These are phyloP conservation scores for Atta cephalotes DNA, from an alignment of 1,140 invertebrate genomes.

Conservation along the genomic window DNA sequence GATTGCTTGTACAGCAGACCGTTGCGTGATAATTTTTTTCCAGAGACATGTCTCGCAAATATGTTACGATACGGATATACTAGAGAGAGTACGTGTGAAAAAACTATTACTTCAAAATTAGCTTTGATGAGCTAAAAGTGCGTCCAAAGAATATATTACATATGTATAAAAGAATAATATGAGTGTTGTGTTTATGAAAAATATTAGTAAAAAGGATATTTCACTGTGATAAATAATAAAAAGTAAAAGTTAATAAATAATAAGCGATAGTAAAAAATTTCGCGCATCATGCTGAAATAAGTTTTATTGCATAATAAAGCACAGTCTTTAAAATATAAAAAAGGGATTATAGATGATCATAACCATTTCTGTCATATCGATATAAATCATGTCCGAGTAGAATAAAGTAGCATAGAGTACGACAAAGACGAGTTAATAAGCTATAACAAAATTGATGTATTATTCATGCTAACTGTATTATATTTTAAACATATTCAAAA, in stretches of 20 bases:
- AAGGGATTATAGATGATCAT: not conserved
- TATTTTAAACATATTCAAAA: not conserved
- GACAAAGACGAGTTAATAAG: conserved; percentile 5
- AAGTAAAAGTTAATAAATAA: not conserved
- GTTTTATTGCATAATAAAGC: conserved; percentile 8
- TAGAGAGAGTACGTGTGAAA: not conserved
- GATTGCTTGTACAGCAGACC: not conserved
- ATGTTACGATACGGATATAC: not conserved
- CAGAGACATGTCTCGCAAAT: not conserved
- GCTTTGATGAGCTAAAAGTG: not conserved
- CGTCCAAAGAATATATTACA: not conserved
- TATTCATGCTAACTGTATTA: not conserved
- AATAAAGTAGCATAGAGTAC: conserved; percentile 21
- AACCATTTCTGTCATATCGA: conserved; percentile 1
- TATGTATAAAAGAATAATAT: not conserved
- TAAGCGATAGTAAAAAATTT: not conserved
- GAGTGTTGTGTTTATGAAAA: not conserved
- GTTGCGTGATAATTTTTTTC: conserved; percentile 21
- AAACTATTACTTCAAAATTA: not conserved
- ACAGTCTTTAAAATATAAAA: conserved; percentile 18
- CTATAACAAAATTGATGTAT: conserved; percentile 3
- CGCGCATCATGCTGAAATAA: conserved; percentile 10
- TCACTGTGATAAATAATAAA: not conserved
- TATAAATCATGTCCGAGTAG: conserved; percentile 21
- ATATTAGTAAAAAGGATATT: not conserved